Evolutionary conservation across 2,797 vertebrate species (phyloP), one percentile per base, ranked within the genome.

Genomic region (Oryzias sinensis): DNA sequence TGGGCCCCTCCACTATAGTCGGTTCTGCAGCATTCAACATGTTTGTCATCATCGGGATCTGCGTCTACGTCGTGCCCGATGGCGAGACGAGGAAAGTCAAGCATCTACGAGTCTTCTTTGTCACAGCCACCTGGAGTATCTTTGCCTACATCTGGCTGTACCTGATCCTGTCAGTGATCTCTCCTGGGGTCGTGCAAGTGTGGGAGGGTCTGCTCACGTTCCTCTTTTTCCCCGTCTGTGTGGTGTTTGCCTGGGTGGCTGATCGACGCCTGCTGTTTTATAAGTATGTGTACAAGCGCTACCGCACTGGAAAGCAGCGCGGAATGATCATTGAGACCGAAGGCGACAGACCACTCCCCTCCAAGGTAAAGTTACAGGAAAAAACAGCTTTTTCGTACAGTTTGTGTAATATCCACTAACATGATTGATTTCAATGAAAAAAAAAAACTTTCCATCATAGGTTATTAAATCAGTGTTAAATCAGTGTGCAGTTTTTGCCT

Each of bases 111-210:
- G 97, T 99, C 65, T 99, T 99, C 90, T 99, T 99, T 22, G 97
- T 99, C 72, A 99, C 97, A 0, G 97, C 97, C 0, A 89, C 94
- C 63, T 99, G 97, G 97, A 99, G 97, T 89, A 99, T 99, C 89
- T 99, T 99, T 46, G 97, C 97, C 68, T 99, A 99, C 70, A 96
- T 97, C 55, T 99, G 97, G 97, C 95, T 99, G 59, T 99, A 99
- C 85, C 91, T 99, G 82, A 99, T 99, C 85, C 86, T 99, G 79
- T 96, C 95, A 0, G 96, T 99, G 64, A 95, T 96, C 77, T 96
- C 97, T 0, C 97, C 97, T 0, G 96, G 95, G 0, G 88, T 98
- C 0, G 97, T 99, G 65, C 96, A 99, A 64, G 94, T 99, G 82
- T 99, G 97, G 97, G 97, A 99, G 90, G 93, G 93, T 43, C 91